Evolutionary conservation across 2,888 invertebrate genomes (phyloP).

Genomic region (Aphidoletes aphidimyza): DNA sequence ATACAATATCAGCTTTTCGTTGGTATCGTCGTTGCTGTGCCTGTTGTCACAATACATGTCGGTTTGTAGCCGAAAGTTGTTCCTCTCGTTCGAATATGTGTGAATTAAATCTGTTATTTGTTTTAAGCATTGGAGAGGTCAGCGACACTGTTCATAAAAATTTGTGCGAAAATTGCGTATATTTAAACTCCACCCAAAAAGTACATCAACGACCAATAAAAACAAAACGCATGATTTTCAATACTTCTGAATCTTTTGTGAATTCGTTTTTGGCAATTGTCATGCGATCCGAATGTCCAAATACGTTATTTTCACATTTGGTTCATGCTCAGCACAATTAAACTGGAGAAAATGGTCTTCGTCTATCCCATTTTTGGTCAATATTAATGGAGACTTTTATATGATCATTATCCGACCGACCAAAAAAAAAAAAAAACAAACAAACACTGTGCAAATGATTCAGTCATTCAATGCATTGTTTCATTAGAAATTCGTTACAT

Average conservation of each 20-base stretch:
- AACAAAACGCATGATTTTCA: neutral
- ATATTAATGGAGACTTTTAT: neutral
- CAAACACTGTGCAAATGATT: neutral
- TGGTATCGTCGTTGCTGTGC: neutral
- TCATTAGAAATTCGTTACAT: neutral
- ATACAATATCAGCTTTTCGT: too few species aligned
- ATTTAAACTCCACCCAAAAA: neutral
- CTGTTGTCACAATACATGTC: neutral
- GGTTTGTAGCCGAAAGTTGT: neutral
- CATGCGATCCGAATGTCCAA: too few species aligned
- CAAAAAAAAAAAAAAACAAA: neutral
- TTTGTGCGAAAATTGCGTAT: constrained; percentile 11
- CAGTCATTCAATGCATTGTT: neutral
- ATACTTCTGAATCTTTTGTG: neutral
- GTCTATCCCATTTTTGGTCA: neutral
- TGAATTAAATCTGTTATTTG: neutral
- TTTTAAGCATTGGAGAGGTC: neutral
- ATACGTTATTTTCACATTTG: too few species aligned
- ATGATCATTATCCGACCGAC: too few species aligned
- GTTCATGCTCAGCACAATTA: neutral
- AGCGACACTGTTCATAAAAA: constrained; percentile 31
- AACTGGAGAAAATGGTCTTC: neutral
- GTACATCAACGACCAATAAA: neutral
- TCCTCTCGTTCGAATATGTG: neutral
- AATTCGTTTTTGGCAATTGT: too few species aligned